Conservation (phyloP, 2,888 invertebrate species). For the Bursaphelenchus okinawaensis region DNA sequence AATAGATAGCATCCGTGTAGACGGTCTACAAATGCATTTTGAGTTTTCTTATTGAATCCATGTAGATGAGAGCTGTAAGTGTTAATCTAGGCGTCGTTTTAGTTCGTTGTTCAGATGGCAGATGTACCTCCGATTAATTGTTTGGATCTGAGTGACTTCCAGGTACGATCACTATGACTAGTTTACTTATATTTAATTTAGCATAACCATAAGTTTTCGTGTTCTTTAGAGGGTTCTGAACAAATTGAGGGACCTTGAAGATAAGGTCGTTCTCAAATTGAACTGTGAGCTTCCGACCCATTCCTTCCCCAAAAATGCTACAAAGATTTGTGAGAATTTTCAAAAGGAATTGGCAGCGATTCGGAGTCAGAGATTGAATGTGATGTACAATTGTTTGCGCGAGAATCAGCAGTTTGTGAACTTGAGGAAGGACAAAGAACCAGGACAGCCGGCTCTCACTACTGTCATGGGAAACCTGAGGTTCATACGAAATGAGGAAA, state of each 20-base stretch:
- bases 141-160: slow-evolving; percentile 22
- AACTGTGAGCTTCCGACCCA: slow-evolving; percentile 32
- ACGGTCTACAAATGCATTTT: no score
- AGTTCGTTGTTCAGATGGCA: not conserved
- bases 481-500: slow-evolving; percentile 19
- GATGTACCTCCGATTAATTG: slow-evolving; percentile 14
- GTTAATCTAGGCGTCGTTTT: not conserved
- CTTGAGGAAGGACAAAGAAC: slow-evolving; percentile 4
- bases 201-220: not conserved
- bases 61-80: not conserved
- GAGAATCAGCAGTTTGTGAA: slow-evolving; percentile 22
- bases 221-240: slow-evolving; percentile 28
- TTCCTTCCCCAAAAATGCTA: slow-evolving; percentile 22
- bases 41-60: no score
- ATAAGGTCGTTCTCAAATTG: slow-evolving; percentile 22
- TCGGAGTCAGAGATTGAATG: slow-evolving; percentile 16
- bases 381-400: slow-evolving; percentile 22
- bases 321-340: slow-evolving; percentile 11
- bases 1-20: no score
- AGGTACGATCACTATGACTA: slow-evolving; percentile 8
- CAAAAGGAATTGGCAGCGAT: slow-evolving; percentile 18
- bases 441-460: not conserved
- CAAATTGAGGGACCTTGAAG: slow-evolving; percentile 21
- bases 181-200: not conserved
- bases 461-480: slow-evolving; percentile 11